Evolutionary conservation across 2,113 vertebrate species (phyloP), one percentile per base, ranked within the genome.

Genomic region (Thunnus maccoyii): DNA sequence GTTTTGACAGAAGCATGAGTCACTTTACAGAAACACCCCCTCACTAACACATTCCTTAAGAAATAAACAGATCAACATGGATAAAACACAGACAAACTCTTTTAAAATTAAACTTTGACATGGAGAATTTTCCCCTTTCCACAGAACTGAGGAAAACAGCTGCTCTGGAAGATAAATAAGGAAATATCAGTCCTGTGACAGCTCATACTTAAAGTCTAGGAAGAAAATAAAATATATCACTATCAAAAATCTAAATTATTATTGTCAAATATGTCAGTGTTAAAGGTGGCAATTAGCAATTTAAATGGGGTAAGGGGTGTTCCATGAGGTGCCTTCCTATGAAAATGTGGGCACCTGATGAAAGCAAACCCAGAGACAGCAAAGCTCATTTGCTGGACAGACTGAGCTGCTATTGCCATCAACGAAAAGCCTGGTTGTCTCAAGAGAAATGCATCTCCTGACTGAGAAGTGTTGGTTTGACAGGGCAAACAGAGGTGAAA

Each of bases 101-200:
- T 61, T 76, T 10, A 54, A 80, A 73, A 41, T 61, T 30, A 70
- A 78, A 86, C 25, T 82, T 62, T 72, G 69, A 86, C 9, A 32
- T 44, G 54, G 2, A 30, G 0, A 20, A 41, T 36, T 56, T 50
- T 10, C 51, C 16, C 17, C 18, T 25, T 22, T 16, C 47, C 44
- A 14, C 46, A 41, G 58, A 55, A 12, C 30, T 2, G 6, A 65
- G 61, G 22, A 72, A 22, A 83, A 18, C 73, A 76, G 73, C 76
- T 83, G 72, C 85, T 72, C 14, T 0, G 44, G 17, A 58, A 58
- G 61, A 87, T 50, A 14, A 77, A 76, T 62, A 17, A 36, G 12
- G 17, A 6, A 9, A 13, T 32, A 46, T 51, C 16, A 27, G 4
- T 3, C 10, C 51, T 30, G 15, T 48, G 50, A 64, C 44, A 48